Evolutionary conservation across 2,797 vertebrate genomes (phyloP), one percentile per base, ranked within the genome.

Genomic region (Tolypeutes matacus): DNA sequence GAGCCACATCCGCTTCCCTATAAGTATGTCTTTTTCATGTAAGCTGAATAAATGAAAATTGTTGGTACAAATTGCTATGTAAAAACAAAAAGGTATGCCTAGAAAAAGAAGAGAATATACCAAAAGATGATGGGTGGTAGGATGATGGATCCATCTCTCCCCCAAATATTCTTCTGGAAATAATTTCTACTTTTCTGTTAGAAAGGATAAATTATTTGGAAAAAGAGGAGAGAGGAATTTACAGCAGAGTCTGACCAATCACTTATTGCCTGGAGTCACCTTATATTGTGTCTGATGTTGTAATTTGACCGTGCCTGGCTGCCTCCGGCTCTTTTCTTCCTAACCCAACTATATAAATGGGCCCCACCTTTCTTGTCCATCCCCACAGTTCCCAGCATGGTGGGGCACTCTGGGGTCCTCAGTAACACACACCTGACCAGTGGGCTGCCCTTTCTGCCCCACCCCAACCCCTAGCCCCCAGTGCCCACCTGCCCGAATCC

Each of bases 401-500:
- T 18, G 0, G 23, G 78, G 46, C 58, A 36, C 80, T 64, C 27
- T 12, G 31, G 34, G 34, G 53, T 29, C 11, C 85, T 84, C 29
- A 93, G 89, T 34, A 0, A 7, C 58, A 67, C 39, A 13, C 1
- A 1, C 34, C 76, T 46, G 51, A 82, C 27, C 36, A 34, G n/a
- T 9, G 10, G 64, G 27, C 31, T 2, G 65, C 29, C 58, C 20
- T n/a, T 67, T 27, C n/a, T 29, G 67, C 4, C 36, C 34, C 60
- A 5, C 39, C 11, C 36, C 34, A 46, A 5, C 39, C 11, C 27
- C 1, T 0, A n/a, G 27, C 20, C 34, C 10, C n/a, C 0, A 0
- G 83, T 70, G 96, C 97, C 93, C 56, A 99, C 99, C 99, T 98
- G 99, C 98, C 98, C 99, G 99, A 96, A 98, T 98, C 99, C 99